These are phyloP conservation scores for Periophthalmus modestus DNA, from an alignment of 2,113 vertebrate genomes.

Conservation along the genomic window DNA sequence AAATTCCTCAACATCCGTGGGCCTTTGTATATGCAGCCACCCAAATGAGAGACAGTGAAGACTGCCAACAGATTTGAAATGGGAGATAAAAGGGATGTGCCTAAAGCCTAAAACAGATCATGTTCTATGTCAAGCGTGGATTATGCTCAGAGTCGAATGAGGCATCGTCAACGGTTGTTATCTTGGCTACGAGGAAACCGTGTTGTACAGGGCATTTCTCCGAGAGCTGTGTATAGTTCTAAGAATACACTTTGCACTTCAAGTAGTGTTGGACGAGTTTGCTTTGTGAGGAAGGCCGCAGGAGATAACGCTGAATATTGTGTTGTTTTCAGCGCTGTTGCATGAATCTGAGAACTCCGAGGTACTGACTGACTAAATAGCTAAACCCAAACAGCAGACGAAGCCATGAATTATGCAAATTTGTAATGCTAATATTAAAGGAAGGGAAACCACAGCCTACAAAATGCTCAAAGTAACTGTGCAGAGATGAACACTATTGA, in stretches of 20 bases:
- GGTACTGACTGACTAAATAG: slow-evolving; percentile 23
- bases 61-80: slow-evolving; percentile 5
- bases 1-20: not conserved
- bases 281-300: slow-evolving; percentile 1
- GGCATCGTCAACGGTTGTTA: slow-evolving; percentile 11
- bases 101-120: slow-evolving; percentile 9
- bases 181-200: not conserved
- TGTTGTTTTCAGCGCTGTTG: slow-evolving; percentile 13
- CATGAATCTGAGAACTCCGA: slow-evolving; percentile 19
- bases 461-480: slow-evolving; percentile 16
- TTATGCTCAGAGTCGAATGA: slow-evolving; percentile 13
- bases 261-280: slow-evolving; percentile 12
- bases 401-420: slow-evolving; percentile 49
- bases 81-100: slow-evolving; percentile 12
- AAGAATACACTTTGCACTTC: not conserved
- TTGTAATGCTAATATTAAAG: slow-evolving; percentile 48
- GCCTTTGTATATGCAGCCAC: not conserved
- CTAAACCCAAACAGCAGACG: slow-evolving; percentile 43
- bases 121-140: slow-evolving; percentile 10
- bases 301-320: slow-evolving; percentile 1
- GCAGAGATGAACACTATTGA: slow-evolving; percentile 39
- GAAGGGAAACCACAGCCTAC: slow-evolving; percentile 18
- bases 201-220: not conserved
- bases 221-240: not conserved
- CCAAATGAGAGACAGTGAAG: not conserved